Evolutionary conservation across 2,113 vertebrate species (phyloP).

Genomic region (Cavia aperea): DNA sequence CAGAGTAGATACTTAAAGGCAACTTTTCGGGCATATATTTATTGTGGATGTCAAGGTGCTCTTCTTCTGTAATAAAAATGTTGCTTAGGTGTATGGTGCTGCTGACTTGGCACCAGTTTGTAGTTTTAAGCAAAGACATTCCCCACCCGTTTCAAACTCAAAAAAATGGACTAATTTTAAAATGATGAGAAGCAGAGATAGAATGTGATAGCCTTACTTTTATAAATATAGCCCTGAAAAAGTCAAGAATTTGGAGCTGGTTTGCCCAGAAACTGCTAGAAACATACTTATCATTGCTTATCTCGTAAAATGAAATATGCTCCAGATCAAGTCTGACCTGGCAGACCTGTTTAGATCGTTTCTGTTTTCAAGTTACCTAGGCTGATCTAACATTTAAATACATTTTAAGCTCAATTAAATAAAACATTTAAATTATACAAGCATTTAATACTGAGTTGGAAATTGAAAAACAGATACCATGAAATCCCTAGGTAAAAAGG

Average conservation of each 20-base stretch:
- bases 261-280: constrained; percentile 23
- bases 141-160: constrained; percentile 6
- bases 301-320: neutral
- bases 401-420: constrained; percentile 63
- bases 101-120: neutral
- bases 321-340: constrained; percentile 10
- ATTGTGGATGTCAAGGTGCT: constrained; percentile 22
- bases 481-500: constrained; percentile 65
- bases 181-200: constrained; percentile 19
- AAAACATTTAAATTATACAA: constrained; percentile 59
- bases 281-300: neutral
- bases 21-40: constrained; percentile 37
- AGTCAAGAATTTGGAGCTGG: constrained; percentile 26
- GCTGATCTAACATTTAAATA: constrained; percentile 64
- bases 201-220: constrained; percentile 7
- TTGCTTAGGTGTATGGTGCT: neutral
- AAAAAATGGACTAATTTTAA: constrained; percentile 41
- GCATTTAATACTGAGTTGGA: constrained; percentile 63
- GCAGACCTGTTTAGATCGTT: constrained; percentile 24
- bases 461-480: constrained; percentile 63
- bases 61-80: constrained; percentile 23
- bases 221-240: constrained; percentile 28
- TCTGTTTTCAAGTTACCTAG: constrained; percentile 57
- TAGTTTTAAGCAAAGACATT: constrained; percentile 37
- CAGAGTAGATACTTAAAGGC: neutral